These are phyloP conservation scores for Donacobius atricapilla DNA, from an alignment of 2,113 vertebrate species.

Conservation along the genomic window DNA sequence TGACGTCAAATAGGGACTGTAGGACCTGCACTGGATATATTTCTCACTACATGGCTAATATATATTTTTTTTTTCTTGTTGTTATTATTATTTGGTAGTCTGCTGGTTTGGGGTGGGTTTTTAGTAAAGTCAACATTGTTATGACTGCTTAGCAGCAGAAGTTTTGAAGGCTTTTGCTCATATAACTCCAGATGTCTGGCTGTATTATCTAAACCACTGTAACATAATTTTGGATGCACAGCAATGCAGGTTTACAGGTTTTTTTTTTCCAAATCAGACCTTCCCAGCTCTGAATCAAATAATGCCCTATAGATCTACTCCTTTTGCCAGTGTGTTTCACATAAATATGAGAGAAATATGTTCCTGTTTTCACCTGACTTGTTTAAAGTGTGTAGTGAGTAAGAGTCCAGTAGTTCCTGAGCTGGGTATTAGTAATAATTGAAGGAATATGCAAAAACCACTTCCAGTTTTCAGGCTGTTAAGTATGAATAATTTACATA, in stretches of 20 bases:
- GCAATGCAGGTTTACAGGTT: not conserved
- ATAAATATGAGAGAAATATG: not conserved
- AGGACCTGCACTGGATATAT: not conserved
- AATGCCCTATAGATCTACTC: not conserved
- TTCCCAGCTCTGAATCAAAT: not conserved
- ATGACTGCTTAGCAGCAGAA: not conserved
- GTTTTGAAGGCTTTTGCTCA: not conserved
- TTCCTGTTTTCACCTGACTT: not conserved
- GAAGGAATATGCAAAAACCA: not conserved
- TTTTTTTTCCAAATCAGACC: not conserved
- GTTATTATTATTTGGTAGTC: not conserved
- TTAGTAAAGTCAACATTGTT: not conserved
- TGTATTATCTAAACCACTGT: not conserved
- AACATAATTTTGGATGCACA: not conserved
- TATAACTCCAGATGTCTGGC: not conserved
- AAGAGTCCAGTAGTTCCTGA: not conserved
- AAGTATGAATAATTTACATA: not conserved
- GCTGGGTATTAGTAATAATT: not conserved
- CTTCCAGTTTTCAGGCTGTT: not conserved
- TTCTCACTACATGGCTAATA: not conserved
- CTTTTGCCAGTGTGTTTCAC: not conserved
- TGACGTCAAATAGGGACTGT: not conserved
- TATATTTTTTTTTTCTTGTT: not conserved
- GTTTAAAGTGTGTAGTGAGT: not conserved
- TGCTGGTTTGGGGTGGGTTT: not conserved